Percentiles rank a stretch among this genome's conserved stretches.
These are phyloP conservation scores for Batillaria attramentaria DNA, from an alignment of 1,140 invertebrate species.

Conservation along the genomic window DNA sequence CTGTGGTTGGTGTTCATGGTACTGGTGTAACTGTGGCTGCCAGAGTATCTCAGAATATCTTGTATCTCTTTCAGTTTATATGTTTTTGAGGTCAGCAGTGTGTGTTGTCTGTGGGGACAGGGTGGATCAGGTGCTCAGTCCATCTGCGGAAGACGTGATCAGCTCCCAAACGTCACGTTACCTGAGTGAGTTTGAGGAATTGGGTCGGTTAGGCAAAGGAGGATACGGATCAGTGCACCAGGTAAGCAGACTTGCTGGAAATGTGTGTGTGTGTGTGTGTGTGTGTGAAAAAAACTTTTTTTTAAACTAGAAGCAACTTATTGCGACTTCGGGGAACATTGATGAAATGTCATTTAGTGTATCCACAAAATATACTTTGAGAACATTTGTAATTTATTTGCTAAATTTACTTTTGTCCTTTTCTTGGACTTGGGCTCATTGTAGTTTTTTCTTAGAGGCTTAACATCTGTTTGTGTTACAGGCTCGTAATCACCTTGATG, in stretches of 20 bases:
- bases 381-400: background rate
- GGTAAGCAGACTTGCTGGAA: constrained; percentile 46
- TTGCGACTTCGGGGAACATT: too few species aligned
- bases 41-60: background rate
- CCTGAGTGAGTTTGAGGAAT: constrained; percentile 82
- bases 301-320: too few species aligned
- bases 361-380: too few species aligned
- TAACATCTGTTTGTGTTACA: too few species aligned
- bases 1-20: too few species aligned
- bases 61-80: background rate
- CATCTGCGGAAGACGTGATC: constrained; percentile 43
- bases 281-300: background rate
- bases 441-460: too few species aligned
- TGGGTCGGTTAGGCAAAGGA: constrained; percentile 81
- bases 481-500: constrained; percentile 82
- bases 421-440: too few species aligned
- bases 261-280: background rate
- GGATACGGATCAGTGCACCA: constrained; percentile 77
- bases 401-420: background rate
- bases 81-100: background rate
- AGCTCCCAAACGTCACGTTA: constrained; percentile 74
- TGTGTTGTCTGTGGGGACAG: background rate
- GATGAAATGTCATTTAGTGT: too few species aligned
- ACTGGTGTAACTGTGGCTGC: too few species aligned
- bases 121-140: constrained; percentile 10